Evolutionary conservation across 2,888 invertebrate genomes (phyloP), one percentile per base, ranked within the genome.

Genomic region (Lasioglossum zephyrum): DNA sequence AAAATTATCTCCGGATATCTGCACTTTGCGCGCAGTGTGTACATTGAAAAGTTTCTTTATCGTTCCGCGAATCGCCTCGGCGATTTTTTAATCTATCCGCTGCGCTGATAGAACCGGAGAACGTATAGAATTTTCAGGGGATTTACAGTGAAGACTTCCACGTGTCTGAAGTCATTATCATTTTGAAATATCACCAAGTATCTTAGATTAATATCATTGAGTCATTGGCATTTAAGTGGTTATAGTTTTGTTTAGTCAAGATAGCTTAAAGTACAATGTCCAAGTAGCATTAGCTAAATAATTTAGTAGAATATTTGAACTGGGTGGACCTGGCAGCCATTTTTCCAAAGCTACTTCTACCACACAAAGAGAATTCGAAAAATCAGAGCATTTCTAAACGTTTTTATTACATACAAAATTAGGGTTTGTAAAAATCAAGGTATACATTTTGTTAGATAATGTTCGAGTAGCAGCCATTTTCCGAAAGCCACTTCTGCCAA

Each of bases 1-100:
- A 8, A 2, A n/a, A 74, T 53, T 60, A 75, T 75, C 75, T 36
- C 4, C 13, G 26, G 75, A 75, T 75, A 75, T 75, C 60, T 75
- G 41, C 31, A 75, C 39, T 31, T 31, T 44, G 22, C 60, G 16
- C 13, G 5, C 0, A 11, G 41, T 41, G 22, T 22, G 11, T 60
- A 1, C 31, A 44, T 26, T 60, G 22, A 9, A 26, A 31, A 75
- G 44, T 9, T 18, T 60, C 26, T 39, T 53, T 60, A 75, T 60
- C 26, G 39, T 75, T 75, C 75, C 18, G 31, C 13, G 31, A 11
- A 75, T 75, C n/a, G 16, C 2, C 26, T 4, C 60, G n/a, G 11
- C 41, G 11, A 9, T 41, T 4, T 22, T 39, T 16, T 36, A 39
- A 39, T 69, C 36, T 22, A 66, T 16, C 63, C 26, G 11, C 26